Percentiles rank a stretch among this genome's conserved stretches.
Evolutionary conservation across 2,888 invertebrate species (phyloP).

Genomic region (Synergus gifuensis): DNA sequence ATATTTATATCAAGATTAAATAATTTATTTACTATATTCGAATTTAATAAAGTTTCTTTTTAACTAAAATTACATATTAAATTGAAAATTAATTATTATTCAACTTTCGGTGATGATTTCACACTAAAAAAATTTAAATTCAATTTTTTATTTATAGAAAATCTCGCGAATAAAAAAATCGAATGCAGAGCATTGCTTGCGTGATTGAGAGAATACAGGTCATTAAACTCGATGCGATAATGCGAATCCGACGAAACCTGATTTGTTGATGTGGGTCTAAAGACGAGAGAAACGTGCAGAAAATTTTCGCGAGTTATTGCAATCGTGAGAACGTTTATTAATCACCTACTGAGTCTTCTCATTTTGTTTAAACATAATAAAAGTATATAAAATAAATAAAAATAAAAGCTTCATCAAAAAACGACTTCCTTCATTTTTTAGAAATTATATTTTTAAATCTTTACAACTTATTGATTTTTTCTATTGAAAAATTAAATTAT

Average conservation of each 20-base stretch:
- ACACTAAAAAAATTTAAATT: neutral
- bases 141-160: neutral
- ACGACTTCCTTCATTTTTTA: neutral
- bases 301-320: no score
- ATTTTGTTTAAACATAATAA: neutral
- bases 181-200: constrained; percentile 21
- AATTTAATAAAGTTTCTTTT: no score
- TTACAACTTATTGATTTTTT: neutral
- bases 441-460: neutral
- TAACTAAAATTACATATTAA: neutral
- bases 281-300: neutral
- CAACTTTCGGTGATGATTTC: neutral
- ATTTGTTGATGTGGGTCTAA: neutral
- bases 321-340: no score
- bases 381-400: neutral
- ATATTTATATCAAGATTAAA: neutral
- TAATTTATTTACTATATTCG: no score
- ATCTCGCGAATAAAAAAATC: neutral
- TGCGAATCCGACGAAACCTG: constrained; percentile 2
- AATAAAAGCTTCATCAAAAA: neutral
- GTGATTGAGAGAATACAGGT: constrained; percentile 25
- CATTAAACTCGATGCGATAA: constrained; percentile 36
- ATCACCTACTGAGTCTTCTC: neutral
- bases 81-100: neutral
- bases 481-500: neutral